phyloP scores from a whole-genome alignment of 1,140 invertebrate species.

The Doryteuthis pealeii region DNA sequence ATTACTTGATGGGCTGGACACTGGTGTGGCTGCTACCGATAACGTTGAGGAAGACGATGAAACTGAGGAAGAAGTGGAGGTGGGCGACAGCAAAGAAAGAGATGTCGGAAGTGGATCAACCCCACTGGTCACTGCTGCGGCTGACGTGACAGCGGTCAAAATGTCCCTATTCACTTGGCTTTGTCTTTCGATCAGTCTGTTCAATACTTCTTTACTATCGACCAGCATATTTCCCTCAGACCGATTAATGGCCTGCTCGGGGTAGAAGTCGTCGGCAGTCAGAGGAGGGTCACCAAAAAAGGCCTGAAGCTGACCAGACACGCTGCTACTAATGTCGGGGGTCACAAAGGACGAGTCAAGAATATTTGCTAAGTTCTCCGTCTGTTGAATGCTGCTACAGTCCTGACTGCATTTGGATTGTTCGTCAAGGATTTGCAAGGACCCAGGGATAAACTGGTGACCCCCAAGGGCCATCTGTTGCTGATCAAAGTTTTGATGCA shows the following conservation, averaged over 20 bases:
- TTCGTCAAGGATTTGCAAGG: not conserved
- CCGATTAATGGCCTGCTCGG: constrained; percentile 8
- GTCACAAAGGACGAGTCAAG: not conserved
- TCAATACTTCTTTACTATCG: not conserved
- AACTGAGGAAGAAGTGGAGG: not conserved
- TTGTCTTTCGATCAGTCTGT: constrained; percentile 10
- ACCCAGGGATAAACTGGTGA: constrained; percentile 20
- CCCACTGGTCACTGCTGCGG: constrained; percentile 28
- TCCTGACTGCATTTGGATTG: too few relatives aligned
- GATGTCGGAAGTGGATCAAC: too few relatives aligned
- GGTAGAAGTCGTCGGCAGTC: not conserved
- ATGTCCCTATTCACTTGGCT: not conserved
- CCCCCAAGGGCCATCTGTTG: constrained; percentile 20
- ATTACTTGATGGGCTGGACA: too few relatives aligned
- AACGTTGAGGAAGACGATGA: not conserved
- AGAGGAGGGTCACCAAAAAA: not conserved
- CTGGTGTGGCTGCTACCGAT: too few relatives aligned
- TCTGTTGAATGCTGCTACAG: not conserved
- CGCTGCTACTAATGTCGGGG: not conserved
- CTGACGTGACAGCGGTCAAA: constrained; percentile 26
- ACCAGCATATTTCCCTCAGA: constrained; percentile 5
- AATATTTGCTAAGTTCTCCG: not conserved
- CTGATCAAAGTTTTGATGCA: not conserved
- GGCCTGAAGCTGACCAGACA: not conserved
- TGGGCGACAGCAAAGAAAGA: too few relatives aligned